A percentile compares a stretch with the other conserved stretches of the same genome.
These are phyloP conservation scores for Dorcus parallelipipedus DNA, from an alignment of 2,888 invertebrate species.

Conservation along the genomic window DNA sequence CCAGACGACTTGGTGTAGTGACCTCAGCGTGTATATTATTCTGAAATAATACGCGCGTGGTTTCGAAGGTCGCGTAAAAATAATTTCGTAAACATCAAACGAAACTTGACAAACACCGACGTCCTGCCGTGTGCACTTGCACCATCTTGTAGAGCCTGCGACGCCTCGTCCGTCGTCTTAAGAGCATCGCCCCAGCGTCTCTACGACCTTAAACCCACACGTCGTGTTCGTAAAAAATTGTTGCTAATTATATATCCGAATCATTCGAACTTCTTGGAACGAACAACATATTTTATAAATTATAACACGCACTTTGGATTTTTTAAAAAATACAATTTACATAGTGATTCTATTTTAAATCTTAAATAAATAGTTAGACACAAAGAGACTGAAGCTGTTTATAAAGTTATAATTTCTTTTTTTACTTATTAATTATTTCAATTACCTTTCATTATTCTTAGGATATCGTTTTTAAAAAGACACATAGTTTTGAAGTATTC, in stretches of 20 bases:
- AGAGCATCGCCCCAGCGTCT: slow-evolving; percentile 22
- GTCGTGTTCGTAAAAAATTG: neutral
- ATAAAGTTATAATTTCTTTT: too few relatives aligned
- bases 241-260: neutral
- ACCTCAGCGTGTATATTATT: slow-evolving; percentile 19
- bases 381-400: too few relatives aligned
- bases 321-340: too few relatives aligned
- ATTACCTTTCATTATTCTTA: too few relatives aligned
- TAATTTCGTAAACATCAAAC: slow-evolving; percentile 16
- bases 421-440: too few relatives aligned
- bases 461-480: too few relatives aligned
- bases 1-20: slow-evolving; percentile 21
- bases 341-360: too few relatives aligned
- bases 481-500: too few relatives aligned
- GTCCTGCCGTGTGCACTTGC: slow-evolving; percentile 15
- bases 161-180: slow-evolving; percentile 6
- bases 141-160: slow-evolving; percentile 16
- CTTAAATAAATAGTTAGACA: too few relatives aligned
- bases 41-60: slow-evolving; percentile 18
- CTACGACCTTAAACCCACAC: slow-evolving; percentile 23
- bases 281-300: too few relatives aligned
- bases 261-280: neutral
- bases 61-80: slow-evolving; percentile 24
- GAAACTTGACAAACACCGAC: slow-evolving; percentile 7
- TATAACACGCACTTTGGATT: too few relatives aligned